Evolutionary conservation across 53 echinoderm and acorn worm species (phyloP), one percentile per base, ranked within the genome.

Genomic region (Holothuria leucospilota): DNA sequence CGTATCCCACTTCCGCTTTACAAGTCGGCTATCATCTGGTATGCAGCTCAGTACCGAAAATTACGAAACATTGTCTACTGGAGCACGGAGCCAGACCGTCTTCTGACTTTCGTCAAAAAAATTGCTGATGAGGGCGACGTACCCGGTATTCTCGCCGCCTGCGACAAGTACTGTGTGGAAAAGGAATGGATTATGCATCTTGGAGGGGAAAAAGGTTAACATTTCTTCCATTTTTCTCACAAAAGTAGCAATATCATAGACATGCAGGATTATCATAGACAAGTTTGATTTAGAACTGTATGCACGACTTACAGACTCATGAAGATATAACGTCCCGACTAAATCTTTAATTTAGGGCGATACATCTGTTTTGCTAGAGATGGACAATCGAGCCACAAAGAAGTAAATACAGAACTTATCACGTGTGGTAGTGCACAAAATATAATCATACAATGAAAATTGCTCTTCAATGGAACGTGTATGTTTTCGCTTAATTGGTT

Each of bases 121-220:
- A 28, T 68, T 52, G 89, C 84, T 26, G 58, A 83, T 62, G 72
- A 60, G 65, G 84, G 84, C 27, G 84, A 88, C 56, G 63, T 73
- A 24, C 82, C 79, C 1, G 74, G 72, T 51, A 59, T 88, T 62
- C 69, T 88, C 1, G 34, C 79, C 3, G 68, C 75, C 15, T 63
- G 79, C 26, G 84, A 88, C 70, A 80, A 62, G 39, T 88, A 82
- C 83, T 34, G 58, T 23, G 73, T 71, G 27, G 75, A 82, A 41
- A 23, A 83, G 63, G 73, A 88, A 34, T 71, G 88, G 88, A 71
- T 82, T 15, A 82, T 88, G 82, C 82, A 69, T 58, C 60, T 88
- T 16, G 88, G 88, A 65, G 88, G 69, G 23, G 83, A 59, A 59
- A 88, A 88, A 70, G 88, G 88, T 88, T 71, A 53, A 28, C 16